Base-by-base conservation (phyloP, 2,888 invertebrate species). In the Leptopilina myrica region DNA sequence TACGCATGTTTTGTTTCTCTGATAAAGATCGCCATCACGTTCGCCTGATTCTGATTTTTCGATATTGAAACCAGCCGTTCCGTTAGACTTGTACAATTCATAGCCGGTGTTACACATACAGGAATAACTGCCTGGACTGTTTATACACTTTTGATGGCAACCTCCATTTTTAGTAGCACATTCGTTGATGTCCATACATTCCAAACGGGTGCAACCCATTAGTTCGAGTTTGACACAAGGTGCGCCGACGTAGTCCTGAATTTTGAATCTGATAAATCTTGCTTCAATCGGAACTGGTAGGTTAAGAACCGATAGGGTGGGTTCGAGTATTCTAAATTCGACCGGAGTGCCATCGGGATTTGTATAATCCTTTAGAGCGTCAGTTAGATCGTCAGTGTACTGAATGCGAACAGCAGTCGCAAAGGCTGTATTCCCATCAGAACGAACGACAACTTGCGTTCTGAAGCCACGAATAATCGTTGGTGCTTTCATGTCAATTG, bases 1-100 rank as follows among this genome's bases (percentile, higher is more conserved):
- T 12, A 98, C 98, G 91, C 98, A 99, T 49, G 98, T 97, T 92
- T 99, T 98, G 91, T 98, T 98, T 85, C 96, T 94, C 90, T 97
- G 96, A 90, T 96, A 97, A 1, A 95, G 94, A 89, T 99, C 98
- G 0, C 97, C 98, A 87, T 98, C 97, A 80, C 97, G 94, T 82
- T 95, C 94, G 6, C 99, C 99, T 77, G 95, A 95, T 93, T 99
- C 99, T 0, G 95, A 95, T 78, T 93, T 92, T 86, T 96, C 97
- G 77, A 99, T 94, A 75, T 93, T 89, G 88, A 95, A 98, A 14
- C 98, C 98, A 81, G 98, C 97, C 0, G 98, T 98, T 8, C 98
- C 98, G 88, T 98, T 97, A 14, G 94, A 92, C 5, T 95, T 94
- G 91, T 97, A 98, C 14, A 99, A 93, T 89, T 98, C 98, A 89